Conservation (phyloP, 1,140 invertebrate genomes). For the Nephila pilipes region DNA sequence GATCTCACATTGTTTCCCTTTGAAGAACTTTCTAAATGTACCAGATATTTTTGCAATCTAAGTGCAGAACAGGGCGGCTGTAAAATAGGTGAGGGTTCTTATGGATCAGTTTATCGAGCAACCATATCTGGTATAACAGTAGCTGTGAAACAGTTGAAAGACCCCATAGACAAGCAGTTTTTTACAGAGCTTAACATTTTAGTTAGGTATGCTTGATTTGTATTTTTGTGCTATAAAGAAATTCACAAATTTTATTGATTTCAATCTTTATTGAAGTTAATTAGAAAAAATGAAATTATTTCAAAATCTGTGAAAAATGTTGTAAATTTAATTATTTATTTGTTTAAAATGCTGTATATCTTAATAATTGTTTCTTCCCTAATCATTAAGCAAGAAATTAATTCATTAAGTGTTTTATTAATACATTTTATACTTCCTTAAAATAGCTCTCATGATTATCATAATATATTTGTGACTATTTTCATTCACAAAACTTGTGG, state of each 20-base stretch:
- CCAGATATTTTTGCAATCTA: constrained; percentile 73
- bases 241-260: neutral
- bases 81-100: constrained; percentile 79
- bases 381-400: too few relatives aligned
- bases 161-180: constrained; percentile 58
- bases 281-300: too few relatives aligned
- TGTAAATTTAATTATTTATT: too few relatives aligned
- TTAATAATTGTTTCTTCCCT: too few relatives aligned
- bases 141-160: constrained; percentile 67
- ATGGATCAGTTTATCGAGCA: constrained; percentile 78
- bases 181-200: constrained; percentile 61
- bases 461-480: too few relatives aligned
- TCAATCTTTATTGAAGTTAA: neutral
- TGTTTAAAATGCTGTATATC: too few relatives aligned
- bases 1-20: constrained; percentile 45
- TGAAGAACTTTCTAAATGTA: constrained; percentile 40
- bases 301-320: too few relatives aligned
- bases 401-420: too few relatives aligned
- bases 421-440: too few relatives aligned
- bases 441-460: too few relatives aligned
- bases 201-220: constrained; percentile 42
- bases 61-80: constrained; percentile 67
- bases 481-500: too few relatives aligned
- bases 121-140: constrained; percentile 14
- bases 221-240: neutral